A percentile compares a stretch with the other conserved stretches of the same genome.
These are phyloP conservation scores for Philaethria dido DNA, from an alignment of 2,888 invertebrate genomes.

Conservation along the genomic window DNA sequence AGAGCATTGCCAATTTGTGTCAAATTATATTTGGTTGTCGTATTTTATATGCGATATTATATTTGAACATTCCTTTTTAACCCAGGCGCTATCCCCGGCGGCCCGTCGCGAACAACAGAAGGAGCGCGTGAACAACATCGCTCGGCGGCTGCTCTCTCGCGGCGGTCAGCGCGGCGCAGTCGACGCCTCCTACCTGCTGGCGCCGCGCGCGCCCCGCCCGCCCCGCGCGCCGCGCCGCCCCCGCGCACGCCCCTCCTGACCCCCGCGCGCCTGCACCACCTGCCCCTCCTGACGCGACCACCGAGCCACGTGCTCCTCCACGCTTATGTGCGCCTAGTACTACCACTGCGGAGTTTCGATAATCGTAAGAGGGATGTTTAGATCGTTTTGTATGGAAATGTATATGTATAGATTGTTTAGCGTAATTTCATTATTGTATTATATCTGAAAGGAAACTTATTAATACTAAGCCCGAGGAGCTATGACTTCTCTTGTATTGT, in stretches of 20 bases:
- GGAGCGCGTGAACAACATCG: constrained; percentile 73
- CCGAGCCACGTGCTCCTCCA: too few species aligned
- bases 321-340: background rate
- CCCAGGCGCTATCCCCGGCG: constrained; percentile 39
- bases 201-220: constrained; percentile 55
- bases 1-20: too few species aligned
- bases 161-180: constrained; percentile 57
- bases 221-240: constrained; percentile 46
- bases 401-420: background rate
- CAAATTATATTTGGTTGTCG: too few species aligned
- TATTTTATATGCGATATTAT: too few species aligned
- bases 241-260: constrained; percentile 49
- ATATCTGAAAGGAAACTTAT: background rate
- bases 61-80: too few species aligned
- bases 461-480: background rate
- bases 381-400: constrained; percentile 2
- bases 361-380: background rate
- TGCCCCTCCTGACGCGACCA: constrained; percentile 25
- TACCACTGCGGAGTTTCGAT: background rate
- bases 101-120: constrained; percentile 57
- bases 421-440: background rate
- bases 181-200: constrained; percentile 72
- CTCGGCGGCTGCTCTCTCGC: constrained; percentile 64
- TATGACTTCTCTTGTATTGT: background rate
- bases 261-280: constrained; percentile 43